phyloP scores from a whole-genome alignment of 2,888 invertebrate genomes.

The Theretra japonica region DNA sequence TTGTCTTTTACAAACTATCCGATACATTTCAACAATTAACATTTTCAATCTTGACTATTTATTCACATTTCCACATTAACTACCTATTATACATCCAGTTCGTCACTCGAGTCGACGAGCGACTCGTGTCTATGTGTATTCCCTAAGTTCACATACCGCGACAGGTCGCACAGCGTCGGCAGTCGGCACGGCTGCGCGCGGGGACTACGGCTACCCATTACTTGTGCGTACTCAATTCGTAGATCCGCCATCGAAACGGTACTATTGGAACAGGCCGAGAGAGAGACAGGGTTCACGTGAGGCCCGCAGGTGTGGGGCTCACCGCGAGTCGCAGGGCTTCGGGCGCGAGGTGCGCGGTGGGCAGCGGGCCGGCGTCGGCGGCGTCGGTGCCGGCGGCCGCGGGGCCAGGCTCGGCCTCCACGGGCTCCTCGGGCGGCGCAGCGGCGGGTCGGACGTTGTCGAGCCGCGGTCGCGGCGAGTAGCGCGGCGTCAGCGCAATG shows the following conservation, averaged over 20 bases:
- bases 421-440: constrained; percentile 74
- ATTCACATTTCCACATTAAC: constrained; percentile 78
- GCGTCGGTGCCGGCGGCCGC: constrained; percentile 43
- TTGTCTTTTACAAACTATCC: constrained; percentile 68
- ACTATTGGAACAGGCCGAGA: constrained; percentile 38
- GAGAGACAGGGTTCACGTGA: constrained; percentile 56
- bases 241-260: constrained; percentile 37
- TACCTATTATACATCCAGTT: constrained; percentile 70
- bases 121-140: constrained; percentile 50
- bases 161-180: constrained; percentile 44
- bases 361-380: constrained; percentile 44
- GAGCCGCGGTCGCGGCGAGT: constrained; percentile 78
- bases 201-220: constrained; percentile 33
- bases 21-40: constrained; percentile 78
- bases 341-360: constrained; percentile 41
- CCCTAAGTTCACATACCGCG: constrained; percentile 60
- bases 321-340: constrained; percentile 44
- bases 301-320: constrained; percentile 44
- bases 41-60: constrained; percentile 69
- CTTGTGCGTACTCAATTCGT: constrained; percentile 53
- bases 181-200: constrained; percentile 33
- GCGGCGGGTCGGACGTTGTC: constrained; percentile 79
- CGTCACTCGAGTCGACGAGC: constrained; percentile 54
- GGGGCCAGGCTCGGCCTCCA: constrained; percentile 55
- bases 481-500: constrained; percentile 83